phyloP scores from a whole-genome alignment of 1,140 invertebrate genomes.

The Wasmannia auropunctata region DNA sequence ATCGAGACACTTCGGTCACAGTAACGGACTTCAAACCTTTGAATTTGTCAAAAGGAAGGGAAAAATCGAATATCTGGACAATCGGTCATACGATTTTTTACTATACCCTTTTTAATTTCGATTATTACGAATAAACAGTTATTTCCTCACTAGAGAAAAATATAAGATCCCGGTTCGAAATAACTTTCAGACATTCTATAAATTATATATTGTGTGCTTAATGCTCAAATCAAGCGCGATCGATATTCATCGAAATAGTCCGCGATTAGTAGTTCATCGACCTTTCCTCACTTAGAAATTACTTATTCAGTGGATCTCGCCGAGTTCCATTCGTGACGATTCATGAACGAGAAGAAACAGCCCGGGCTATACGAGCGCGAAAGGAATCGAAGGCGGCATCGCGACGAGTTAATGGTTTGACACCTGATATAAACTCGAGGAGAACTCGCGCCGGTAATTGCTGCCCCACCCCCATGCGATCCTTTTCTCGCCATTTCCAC shows the following conservation, averaged over 20 bases:
- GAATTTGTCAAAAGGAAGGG: not conserved
- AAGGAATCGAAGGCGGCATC: conserved; percentile 46
- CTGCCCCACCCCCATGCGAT: conserved; percentile 47
- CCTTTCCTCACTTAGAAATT: conserved; percentile 24
- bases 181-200: not conserved
- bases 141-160: not conserved
- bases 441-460: conserved; percentile 52
- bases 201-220: not conserved
- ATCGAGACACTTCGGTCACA: not conserved
- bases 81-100: not conserved
- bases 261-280: conserved; percentile 37
- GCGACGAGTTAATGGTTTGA: conserved; percentile 67
- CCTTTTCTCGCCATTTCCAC: conserved; percentile 46
- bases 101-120: not conserved
- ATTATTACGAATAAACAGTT: not conserved
- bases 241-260: conserved; percentile 8
- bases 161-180: not conserved
- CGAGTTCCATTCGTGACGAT: conserved; percentile 11
- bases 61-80: not conserved
- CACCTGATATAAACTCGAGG: conserved; percentile 56
- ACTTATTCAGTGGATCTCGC: conserved; percentile 36
- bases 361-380: not conserved
- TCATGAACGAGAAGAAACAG: not conserved
- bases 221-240: not conserved
- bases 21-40: not conserved